Percentiles rank a stretch among this genome's conserved stretches.
phyloP scores from a whole-genome alignment of 2,888 invertebrate genomes.

The Kryphioiulus occultus region DNA sequence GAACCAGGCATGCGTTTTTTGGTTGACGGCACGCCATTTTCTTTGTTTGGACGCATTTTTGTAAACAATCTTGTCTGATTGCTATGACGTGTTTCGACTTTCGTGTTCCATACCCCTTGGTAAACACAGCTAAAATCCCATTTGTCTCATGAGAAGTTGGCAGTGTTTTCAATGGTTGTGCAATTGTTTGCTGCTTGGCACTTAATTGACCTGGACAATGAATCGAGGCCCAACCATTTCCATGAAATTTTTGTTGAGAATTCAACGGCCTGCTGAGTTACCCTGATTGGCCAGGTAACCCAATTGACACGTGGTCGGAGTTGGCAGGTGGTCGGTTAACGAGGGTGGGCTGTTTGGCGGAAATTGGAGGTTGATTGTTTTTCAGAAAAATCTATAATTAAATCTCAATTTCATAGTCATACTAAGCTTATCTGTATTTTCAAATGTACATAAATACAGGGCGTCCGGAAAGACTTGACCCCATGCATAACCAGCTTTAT shows the following conservation, averaged over 20 bases:
- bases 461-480: too few species aligned
- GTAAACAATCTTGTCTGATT: neutral
- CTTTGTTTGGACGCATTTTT: too few species aligned
- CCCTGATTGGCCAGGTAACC: neutral
- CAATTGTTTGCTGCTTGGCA: neutral
- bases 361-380: too few species aligned
- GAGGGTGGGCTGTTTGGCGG: too few species aligned
- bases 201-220: neutral
- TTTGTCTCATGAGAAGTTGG: neutral
- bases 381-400: too few species aligned
- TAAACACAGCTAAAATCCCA: neutral
- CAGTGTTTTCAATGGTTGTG: neutral
- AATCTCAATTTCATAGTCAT: too few species aligned
- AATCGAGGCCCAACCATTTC: neutral
- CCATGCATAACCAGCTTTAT: too few species aligned
- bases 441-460: too few species aligned
- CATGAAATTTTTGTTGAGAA: neutral
- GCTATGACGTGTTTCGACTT: neutral
- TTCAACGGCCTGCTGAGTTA: neutral
- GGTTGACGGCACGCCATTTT: neutral
- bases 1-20: slow-evolving; percentile 20
- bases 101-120: neutral
- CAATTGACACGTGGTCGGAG: neutral
- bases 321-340: too few species aligned
- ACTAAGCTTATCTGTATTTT: too few species aligned